A percentile compares a stretch with the other conserved stretches of the same genome.
These are phyloP conservation scores for Vipera latastei DNA, from an alignment of 2,797 vertebrate genomes.

Conservation along the genomic window DNA sequence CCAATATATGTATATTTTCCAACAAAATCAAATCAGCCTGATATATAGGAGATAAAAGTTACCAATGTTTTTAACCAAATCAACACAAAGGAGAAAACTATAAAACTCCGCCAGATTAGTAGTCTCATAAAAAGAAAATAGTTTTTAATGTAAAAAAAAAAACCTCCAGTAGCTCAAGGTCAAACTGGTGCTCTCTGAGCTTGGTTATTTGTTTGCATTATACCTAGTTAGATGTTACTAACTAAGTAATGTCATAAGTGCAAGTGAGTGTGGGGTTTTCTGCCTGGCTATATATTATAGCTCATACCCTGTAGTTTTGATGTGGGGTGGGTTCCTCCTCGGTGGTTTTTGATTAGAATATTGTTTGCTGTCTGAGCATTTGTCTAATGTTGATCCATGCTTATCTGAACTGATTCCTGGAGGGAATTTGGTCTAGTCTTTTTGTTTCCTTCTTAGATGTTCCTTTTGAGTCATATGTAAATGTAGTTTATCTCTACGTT, in stretches of 20 bases:
- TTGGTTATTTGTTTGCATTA: background rate
- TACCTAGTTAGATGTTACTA: background rate
- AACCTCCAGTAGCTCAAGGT: background rate
- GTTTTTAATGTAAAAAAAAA: background rate
- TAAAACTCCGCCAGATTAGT: slow-evolving; percentile 9
- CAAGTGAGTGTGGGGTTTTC: background rate
- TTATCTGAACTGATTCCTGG: background rate
- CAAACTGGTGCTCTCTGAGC: background rate
- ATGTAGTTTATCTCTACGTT: background rate
- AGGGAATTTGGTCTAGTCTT: background rate
- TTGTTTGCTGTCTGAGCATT: background rate
- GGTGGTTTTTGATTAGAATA: background rate
- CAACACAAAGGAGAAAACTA: slow-evolving; percentile 1
- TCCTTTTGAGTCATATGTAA: background rate
- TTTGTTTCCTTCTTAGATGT: background rate
- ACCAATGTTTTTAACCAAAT: slow-evolving; percentile 8
- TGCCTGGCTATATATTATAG: background rate
- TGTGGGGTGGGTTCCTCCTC: background rate
- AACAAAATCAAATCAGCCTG: background rate
- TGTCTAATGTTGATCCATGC: background rate
- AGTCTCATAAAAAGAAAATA: slow-evolving; percentile 39
- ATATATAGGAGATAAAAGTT: slow-evolving; percentile 3
- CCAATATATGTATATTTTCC: background rate
- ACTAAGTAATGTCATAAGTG: background rate
- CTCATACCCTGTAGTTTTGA: background rate